Conservation (phyloP, 2,113 vertebrate genomes). For the Anseranas semipalmata region DNA sequence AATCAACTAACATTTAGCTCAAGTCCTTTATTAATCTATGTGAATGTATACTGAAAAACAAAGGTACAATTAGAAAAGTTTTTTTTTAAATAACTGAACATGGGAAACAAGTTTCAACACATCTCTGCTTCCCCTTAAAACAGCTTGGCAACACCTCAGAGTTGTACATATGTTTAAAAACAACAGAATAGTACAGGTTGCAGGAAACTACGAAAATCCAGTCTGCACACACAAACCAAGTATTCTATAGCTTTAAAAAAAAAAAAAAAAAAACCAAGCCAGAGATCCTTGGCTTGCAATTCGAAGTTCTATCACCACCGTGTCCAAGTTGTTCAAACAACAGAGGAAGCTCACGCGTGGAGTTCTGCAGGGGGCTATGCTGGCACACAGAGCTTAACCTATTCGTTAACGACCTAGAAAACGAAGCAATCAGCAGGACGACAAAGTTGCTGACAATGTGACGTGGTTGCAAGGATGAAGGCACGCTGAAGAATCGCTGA, state of each 20-base stretch:
- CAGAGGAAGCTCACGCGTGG: not conserved
- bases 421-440: fast-evolving
- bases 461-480: not conserved
- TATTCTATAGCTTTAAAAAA: not conserved
- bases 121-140: constrained; percentile 43
- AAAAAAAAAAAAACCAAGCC: not conserved
- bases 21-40: not conserved
- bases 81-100: not conserved
- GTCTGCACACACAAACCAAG: not conserved
- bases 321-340: not conserved
- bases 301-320: not conserved
- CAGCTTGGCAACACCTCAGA: constrained; percentile 40
- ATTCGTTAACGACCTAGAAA: not conserved
- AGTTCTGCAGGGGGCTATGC: not conserved
- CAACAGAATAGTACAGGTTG: not conserved
- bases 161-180: not conserved
- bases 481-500: not conserved
- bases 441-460: not conserved
- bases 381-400: not conserved
- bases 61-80: not conserved
- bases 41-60: not conserved
- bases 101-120: constrained; percentile 25
- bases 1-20: not conserved
- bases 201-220: not conserved
- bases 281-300: not conserved